Base-by-base conservation (phyloP, 2,888 invertebrate genomes). In the Tiliacea aurago region DNA sequence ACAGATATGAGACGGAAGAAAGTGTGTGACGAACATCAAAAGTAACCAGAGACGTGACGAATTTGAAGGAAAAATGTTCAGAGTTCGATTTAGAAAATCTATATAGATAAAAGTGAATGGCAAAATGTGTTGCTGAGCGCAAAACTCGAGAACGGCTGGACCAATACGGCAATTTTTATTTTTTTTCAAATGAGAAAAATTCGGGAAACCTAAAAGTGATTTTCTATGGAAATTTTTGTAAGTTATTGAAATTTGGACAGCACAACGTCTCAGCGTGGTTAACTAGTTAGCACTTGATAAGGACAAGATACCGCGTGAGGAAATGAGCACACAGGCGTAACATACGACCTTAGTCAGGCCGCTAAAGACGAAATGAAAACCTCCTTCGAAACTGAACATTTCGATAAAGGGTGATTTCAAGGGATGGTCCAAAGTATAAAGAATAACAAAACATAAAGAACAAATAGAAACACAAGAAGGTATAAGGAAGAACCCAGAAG, bases 281-380 rank as follows among this genome's bases (percentile, higher is more conserved):
- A n/a, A n/a, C n/a, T n/a, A n/a, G n/a, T n/a, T n/a, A n/a, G n/a
- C 0, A 55, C 11, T 10, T 2, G 2, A 47, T 18, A 20, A 4
- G 5, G 43, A 20, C 43, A 33, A 47, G 1, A 23, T 37, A 33
- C 11, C 2, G 7, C 0, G 4, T 13, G 15, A 28, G 4, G 6
- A 43, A 18, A 62, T 13, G 18, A 4, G 18, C 11, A 37, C n/a
- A 18, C 10, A 13, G 18, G 28, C 11, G 7, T 62, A 23, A 23
- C 7, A 20, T 43, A 62, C 18, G 23, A 33, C 1, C 51, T 49
- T 9, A 47, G 20, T 63, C 15, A 20, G 15, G n/a, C 20, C 49
- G 20, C 28, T 63, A 3, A 13, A 49, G 10, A 7, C 10, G 20
- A 28, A 47, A 47, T 49, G 20, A 15, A 69, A 23, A 18, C 28